phyloP scores from a whole-genome alignment of 2,797 vertebrate species.

The Setipinna tenuifilis region DNA sequence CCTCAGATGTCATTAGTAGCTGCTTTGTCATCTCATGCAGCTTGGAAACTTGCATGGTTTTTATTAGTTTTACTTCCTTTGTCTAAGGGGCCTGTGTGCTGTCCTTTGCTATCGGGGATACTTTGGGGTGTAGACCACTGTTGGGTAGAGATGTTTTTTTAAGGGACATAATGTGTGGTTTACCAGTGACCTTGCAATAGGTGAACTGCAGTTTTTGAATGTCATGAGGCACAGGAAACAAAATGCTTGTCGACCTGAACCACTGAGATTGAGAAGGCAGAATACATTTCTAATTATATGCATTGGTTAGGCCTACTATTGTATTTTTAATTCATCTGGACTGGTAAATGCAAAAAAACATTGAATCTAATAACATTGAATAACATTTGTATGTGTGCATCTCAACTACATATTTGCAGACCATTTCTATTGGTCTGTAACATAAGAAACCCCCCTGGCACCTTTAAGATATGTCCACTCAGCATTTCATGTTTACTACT shows the following conservation, averaged over 20 bases:
- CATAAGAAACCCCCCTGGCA: not conserved
- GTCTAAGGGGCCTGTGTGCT: too few relatives aligned
- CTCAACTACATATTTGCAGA: too few relatives aligned
- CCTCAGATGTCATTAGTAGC: not conserved
- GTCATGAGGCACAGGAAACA: not conserved
- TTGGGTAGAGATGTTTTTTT: not conserved
- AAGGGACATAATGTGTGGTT: not conserved
- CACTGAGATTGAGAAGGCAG: not conserved
- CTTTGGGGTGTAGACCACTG: not conserved
- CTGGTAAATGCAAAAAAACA: not conserved
- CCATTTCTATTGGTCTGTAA: not conserved
- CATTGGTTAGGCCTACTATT: too few relatives aligned
- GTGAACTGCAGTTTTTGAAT: not conserved
- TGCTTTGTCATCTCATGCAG: not conserved
- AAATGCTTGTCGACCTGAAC: not conserved
- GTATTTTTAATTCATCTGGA: not conserved
- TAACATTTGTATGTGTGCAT: too few relatives aligned
- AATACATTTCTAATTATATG: not conserved
- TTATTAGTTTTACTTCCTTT: not conserved
- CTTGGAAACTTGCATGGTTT: not conserved
- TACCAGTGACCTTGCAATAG: not conserved
- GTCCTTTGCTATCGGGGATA: not conserved
- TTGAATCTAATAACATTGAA: too few relatives aligned
- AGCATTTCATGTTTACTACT: not conserved
- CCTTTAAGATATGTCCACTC: not conserved